These are phyloP conservation scores for Pocillopora meandrina DNA, from an alignment of 92 coral and sea anemone genomes.

Conservation along the genomic window DNA sequence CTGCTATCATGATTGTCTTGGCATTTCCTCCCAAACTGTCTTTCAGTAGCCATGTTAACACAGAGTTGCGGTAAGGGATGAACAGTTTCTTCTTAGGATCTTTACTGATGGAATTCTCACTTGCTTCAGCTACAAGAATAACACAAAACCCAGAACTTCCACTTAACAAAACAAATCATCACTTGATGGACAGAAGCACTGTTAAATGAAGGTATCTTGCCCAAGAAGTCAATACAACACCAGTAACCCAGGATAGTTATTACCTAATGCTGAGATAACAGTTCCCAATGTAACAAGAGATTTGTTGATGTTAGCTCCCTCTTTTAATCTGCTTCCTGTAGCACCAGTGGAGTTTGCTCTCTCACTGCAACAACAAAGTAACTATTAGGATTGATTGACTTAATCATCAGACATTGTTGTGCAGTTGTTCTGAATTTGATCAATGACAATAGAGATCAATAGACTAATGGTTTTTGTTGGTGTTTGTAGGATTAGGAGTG, in stretches of 20 bases:
- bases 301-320: constrained; percentile 96
- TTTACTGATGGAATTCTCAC: constrained; percentile 60
- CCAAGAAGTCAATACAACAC: too few species aligned
- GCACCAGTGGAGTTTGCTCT: constrained; percentile 98
- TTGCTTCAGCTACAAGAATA: constrained; percentile 63
- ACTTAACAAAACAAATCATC: not conserved
- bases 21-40: constrained; percentile 99
- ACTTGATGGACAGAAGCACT: too few species aligned
- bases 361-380: constrained; percentile 53
- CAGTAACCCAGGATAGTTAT: not conserved
- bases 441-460: too few species aligned
- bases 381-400: not conserved
- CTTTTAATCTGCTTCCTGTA: constrained; percentile 92
- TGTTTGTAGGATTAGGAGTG: too few species aligned
- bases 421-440: too few species aligned
- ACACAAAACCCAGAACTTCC: not conserved
- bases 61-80: constrained; percentile 98
- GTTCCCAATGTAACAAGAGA: constrained; percentile 97
- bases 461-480: too few species aligned
- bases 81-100: constrained; percentile 93
- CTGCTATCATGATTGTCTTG: constrained; percentile 98
- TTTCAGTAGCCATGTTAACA: constrained; percentile 93
- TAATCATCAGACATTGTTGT: not conserved
- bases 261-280: constrained; percentile 92
- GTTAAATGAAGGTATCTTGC: too few species aligned